A percentile compares a stretch with the other conserved stretches of the same genome.
These are phyloP conservation scores for Brachionichthys hirsutus DNA, from an alignment of 2,113 vertebrate species.

Conservation along the genomic window DNA sequence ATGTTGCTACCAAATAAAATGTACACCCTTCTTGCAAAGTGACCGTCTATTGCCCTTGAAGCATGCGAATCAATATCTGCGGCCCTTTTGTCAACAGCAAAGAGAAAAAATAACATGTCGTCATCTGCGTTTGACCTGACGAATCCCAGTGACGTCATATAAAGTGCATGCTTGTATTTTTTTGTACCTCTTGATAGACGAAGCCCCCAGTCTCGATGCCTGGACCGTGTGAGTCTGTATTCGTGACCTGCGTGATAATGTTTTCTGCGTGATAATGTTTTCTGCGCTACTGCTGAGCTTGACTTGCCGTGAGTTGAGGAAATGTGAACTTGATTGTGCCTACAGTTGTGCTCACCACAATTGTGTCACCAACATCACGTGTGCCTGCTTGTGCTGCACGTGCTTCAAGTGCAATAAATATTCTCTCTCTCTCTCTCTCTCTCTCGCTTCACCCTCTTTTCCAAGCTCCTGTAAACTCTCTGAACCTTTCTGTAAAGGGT, in stretches of 20 bases:
- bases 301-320: conserved; percentile 45
- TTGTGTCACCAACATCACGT: conserved; percentile 66
- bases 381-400: conserved; percentile 72
- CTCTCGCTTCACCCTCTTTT: conserved; percentile 6
- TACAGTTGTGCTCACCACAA: conserved; percentile 58
- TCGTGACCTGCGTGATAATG: conserved; percentile 48
- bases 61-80: conserved; percentile 72
- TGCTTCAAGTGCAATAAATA: conserved; percentile 59
- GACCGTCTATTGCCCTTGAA: conserved; percentile 61
- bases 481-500: conserved; percentile 50
- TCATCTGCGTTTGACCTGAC: conserved; percentile 34
- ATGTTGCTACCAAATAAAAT: conserved; percentile 66
- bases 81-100: conserved; percentile 37
- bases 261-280: conserved; percentile 37
- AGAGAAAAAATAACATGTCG: conserved; percentile 25
- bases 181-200: conserved; percentile 58
- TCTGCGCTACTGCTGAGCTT: conserved; percentile 55
- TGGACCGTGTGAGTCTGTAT: conserved; percentile 54
- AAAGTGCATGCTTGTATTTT: conserved; percentile 67
- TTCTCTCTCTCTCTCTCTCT: conserved; percentile 33
- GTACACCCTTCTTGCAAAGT: conserved; percentile 57
- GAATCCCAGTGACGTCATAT: conserved; percentile 36
- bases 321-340: conserved; percentile 72
- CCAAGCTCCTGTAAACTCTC: conserved; percentile 35
- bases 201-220: conserved; percentile 45